These are phyloP conservation scores for Stenolophus ochropezus DNA, from an alignment of 2,888 invertebrate genomes.

Conservation along the genomic window DNA sequence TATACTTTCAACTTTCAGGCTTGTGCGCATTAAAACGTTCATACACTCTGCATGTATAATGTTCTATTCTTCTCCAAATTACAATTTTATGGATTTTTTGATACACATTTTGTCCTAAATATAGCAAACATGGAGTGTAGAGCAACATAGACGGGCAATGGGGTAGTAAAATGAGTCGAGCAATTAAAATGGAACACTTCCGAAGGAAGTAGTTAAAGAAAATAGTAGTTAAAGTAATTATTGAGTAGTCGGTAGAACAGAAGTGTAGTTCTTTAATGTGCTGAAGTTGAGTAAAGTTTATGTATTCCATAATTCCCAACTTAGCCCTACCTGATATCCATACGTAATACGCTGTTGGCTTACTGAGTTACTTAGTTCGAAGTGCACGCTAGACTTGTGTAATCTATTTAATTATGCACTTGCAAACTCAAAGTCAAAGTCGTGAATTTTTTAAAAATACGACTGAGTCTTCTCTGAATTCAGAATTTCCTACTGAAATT, in stretches of 20 bases:
- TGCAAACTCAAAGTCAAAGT: conserved; percentile 45
- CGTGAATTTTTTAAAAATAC: conserved; percentile 38
- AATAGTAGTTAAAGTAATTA: conserved; percentile 17
- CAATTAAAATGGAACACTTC: background rate
- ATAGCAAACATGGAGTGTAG: background rate
- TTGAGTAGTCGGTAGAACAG: conserved; percentile 7
- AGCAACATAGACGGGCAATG: background rate
- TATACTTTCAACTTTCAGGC: too few species aligned
- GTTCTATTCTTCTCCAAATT: too few species aligned
- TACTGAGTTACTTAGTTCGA: conserved; percentile 42
- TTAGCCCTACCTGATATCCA: conserved; percentile 42
- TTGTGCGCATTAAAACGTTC: too few species aligned
- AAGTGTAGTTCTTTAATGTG: conserved; percentile 34
- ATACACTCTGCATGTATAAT: too few species aligned
- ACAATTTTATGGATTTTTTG: too few species aligned
- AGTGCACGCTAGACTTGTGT: conserved; percentile 45
- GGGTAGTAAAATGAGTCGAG: background rate
- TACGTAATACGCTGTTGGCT: conserved; percentile 39
- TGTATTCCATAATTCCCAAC: conserved; percentile 36
- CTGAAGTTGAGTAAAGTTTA: conserved; percentile 38
- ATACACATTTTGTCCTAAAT: too few species aligned
- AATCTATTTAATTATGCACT: conserved; percentile 52
- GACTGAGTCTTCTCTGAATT: conserved; percentile 25
- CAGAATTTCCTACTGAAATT: conserved; percentile 29
- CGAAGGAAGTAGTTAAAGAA: background rate